These are phyloP conservation scores for Collichthys lucidus DNA, from an alignment of 2,113 vertebrate genomes.

Conservation along the genomic window DNA sequence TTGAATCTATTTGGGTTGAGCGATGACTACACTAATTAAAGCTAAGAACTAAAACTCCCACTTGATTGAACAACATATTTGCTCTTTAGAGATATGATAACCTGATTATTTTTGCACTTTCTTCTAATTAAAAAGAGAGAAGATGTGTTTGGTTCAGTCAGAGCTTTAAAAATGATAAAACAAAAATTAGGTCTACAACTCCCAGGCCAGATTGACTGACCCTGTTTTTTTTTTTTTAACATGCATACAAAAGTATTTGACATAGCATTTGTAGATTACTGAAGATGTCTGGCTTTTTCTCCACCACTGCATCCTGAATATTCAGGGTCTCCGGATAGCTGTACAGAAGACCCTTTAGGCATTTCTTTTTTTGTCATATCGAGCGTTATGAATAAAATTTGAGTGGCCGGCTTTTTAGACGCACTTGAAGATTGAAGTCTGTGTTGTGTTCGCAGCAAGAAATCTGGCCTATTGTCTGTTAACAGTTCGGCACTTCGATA, in stretches of 20 bases:
- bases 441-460: conserved; percentile 23
- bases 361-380: neutral
- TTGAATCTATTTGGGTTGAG: neutral
- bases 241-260: neutral
- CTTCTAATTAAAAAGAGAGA: neutral
- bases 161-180: neutral
- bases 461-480: conserved; percentile 42
- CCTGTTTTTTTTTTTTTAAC: neutral
- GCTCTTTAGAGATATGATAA: neutral
- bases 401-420: conserved; percentile 7
- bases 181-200: neutral
- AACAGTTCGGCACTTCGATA: conserved; percentile 34
- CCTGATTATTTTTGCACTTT: neutral
- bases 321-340: neutral
- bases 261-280: neutral
- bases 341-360: neutral
- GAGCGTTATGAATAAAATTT: neutral
- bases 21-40: neutral
- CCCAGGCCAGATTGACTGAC: no score
- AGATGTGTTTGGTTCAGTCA: neutral
- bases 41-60: neutral
- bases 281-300: neutral
- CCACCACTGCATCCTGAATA: neutral
- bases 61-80: neutral
- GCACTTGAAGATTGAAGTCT: neutral